phyloP scores from a whole-genome alignment of 2,113 vertebrate genomes.

The Gymnorhina tibicen region DNA sequence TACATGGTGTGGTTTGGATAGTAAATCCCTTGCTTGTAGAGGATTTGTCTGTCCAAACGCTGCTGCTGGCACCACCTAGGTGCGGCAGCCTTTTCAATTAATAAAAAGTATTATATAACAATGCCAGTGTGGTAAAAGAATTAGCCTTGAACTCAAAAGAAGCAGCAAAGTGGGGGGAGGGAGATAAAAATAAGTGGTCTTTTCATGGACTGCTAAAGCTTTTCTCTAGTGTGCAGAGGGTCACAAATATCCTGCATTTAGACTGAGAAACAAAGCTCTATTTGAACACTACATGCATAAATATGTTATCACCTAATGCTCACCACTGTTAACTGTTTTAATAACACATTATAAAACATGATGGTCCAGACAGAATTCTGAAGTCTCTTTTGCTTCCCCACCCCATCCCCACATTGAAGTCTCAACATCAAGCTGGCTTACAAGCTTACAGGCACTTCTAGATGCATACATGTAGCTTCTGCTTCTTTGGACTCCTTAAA shows the following conservation, averaged over 20 bases:
- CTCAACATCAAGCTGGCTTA: neutral
- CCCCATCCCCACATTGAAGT: neutral
- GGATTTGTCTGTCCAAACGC: neutral
- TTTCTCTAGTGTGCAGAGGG: neutral
- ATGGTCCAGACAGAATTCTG: neutral
- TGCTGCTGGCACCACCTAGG: neutral
- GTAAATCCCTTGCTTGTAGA: neutral
- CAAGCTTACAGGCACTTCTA: neutral
- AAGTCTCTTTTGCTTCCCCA: neutral
- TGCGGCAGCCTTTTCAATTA: neutral
- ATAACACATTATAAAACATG: neutral
- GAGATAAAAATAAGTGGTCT: neutral
- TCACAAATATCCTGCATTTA: neutral
- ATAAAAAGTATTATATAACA: neutral
- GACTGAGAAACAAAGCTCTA: neutral
- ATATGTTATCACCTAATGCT: neutral
- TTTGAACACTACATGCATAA: neutral
- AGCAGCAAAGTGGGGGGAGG: fast-evolving
- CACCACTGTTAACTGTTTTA: neutral
- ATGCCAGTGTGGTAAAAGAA: neutral
- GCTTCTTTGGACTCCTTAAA: neutral
- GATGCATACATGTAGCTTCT: neutral
- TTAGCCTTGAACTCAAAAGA: neutral
- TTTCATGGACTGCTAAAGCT: neutral
- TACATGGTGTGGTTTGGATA: neutral